Evolutionary conservation across 2,113 vertebrate species (phyloP).

Genomic region (Cranoglanis bouderius): DNA sequence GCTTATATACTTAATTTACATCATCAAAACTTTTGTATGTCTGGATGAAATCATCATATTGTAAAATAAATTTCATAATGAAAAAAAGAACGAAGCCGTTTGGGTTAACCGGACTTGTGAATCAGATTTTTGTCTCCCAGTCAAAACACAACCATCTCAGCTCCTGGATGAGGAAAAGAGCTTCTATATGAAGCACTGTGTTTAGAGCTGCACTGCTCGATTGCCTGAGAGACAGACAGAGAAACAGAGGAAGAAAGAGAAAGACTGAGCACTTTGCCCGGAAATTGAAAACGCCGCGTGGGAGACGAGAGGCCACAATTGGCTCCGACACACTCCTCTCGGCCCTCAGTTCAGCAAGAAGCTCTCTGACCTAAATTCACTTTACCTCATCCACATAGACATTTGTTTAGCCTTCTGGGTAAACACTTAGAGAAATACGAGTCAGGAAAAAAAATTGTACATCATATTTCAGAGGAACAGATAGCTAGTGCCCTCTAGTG

Average conservation of each 20-base stretch:
- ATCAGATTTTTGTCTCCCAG: background rate
- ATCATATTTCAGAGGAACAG: constrained; percentile 66
- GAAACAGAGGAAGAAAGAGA: constrained; percentile 16
- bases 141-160: background rate
- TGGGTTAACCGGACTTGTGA: background rate
- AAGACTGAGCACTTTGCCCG: constrained; percentile 49
- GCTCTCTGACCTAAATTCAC: constrained; percentile 77
- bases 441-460: constrained; percentile 59
- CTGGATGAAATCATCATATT: background rate
- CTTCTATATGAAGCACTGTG: background rate
- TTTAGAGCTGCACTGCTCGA: background rate
- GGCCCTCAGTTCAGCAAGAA: constrained; percentile 68
- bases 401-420: constrained; percentile 81
- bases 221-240: background rate
- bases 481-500: constrained; percentile 78
- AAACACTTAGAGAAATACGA: constrained; percentile 79
- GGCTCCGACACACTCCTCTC: constrained; percentile 65
- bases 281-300: constrained; percentile 45
- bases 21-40: background rate
- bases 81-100: background rate
- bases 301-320: constrained; percentile 58
- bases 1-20: background rate
- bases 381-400: constrained; percentile 78
- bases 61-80: background rate
- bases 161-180: background rate